These are phyloP conservation scores for Amniataba percoides DNA, from an alignment of 2,797 vertebrate genomes.

Conservation along the genomic window DNA sequence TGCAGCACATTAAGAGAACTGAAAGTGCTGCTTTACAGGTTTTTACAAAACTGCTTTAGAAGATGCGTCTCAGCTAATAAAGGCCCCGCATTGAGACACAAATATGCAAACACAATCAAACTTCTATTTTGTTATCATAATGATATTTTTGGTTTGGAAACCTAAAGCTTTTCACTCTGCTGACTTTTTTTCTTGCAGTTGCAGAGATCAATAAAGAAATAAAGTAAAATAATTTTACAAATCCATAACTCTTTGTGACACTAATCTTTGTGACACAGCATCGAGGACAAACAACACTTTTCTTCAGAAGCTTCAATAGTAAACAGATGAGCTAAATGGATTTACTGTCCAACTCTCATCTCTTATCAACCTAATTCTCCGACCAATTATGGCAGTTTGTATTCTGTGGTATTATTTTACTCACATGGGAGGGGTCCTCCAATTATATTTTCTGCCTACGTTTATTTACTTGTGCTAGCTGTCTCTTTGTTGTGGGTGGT, in stretches of 20 bases:
- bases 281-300: constrained; percentile 61
- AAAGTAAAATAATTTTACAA: constrained; percentile 54
- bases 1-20: constrained; percentile 29
- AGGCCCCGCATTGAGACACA: background rate
- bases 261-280: constrained; percentile 63
- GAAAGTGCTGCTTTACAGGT: constrained; percentile 17
- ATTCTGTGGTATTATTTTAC: constrained; percentile 62
- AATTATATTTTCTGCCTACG: constrained; percentile 64
- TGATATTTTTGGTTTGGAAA: constrained; percentile 12
- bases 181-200: constrained; percentile 23
- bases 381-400: constrained; percentile 71
- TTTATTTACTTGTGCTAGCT: constrained; percentile 68
- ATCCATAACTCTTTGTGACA: constrained; percentile 65
- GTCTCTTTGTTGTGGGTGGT: constrained; percentile 71
- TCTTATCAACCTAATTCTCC: constrained; percentile 73
- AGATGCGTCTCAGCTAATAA: constrained; percentile 32
- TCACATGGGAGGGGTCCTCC: constrained; percentile 50
- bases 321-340: constrained; percentile 75
- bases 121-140: constrained; percentile 11
- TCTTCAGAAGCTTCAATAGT: constrained; percentile 58
- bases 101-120: constrained; percentile 39
- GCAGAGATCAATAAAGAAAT: constrained; percentile 55
- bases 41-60: constrained; percentile 11
- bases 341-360: constrained; percentile 66
- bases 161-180: constrained; percentile 29